Base-by-base conservation (phyloP, 23 tunicate genomes). In the Ascidia mentula region DNA sequence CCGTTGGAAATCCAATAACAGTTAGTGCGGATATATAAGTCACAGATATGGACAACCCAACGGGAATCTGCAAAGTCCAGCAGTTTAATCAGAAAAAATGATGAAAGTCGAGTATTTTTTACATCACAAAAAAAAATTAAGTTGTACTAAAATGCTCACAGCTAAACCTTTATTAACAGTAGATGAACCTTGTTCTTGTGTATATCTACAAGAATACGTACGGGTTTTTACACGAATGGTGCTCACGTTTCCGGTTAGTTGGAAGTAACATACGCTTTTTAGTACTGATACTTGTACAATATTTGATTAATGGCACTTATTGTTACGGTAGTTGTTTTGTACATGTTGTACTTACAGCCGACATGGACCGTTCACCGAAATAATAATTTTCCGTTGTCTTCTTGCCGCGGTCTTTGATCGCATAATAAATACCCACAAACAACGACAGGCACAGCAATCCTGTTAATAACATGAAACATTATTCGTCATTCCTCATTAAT, bases 1-100 rank as follows among this genome's bases (percentile, higher is more conserved):
- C 87, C 6, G 83, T 72, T 13, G 94, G 94, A 45, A 38, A 77
- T n/a, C 71, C 84, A 7, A 88, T 70, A 20, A 88, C 79, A 0
- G 94, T 82, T 0, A 88, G 33, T 0, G 94, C 94, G 15, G 94
- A 88, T 12, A 88, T 70, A 73, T 76, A 88, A 0, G 88, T 83
- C 42, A 88, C 94, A 0, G 84, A 60, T 0, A 83, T 83, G 0
- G 94, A 88, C 31, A 88, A 31, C 2, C 88, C 87, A 38, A 88
- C 36, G 18, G 86, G 87, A 45, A 88, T 34, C 94, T 88, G 74
- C 20, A 24, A 59, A 6, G 34, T 20, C 77, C 61, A 12, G 22
- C 13, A 26, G 6, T 37, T 30, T n/a, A 9, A 15, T 42, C 12
- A 42, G 53, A 12, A 42, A 42, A 42, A 42, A 15, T 42, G 12